Evolutionary conservation across 2,113 vertebrate genomes (phyloP).

Genomic region (Psettodes erumei): DNA sequence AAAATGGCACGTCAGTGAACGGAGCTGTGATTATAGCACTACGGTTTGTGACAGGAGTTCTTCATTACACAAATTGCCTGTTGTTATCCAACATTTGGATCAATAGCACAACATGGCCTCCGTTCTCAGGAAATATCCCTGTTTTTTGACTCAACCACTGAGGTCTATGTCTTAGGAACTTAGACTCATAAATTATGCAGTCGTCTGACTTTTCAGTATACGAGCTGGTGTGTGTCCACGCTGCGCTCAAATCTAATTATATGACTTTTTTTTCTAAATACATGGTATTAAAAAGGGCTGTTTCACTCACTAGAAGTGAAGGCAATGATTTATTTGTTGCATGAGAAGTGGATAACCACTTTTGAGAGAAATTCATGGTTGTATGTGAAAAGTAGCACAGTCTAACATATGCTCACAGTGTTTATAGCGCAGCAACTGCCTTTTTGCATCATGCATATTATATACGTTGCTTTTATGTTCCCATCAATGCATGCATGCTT

Average conservation of each 20-base stretch:
- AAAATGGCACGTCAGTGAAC: constrained; percentile 51
- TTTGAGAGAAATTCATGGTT: constrained; percentile 1
- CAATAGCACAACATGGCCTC: constrained; percentile 41
- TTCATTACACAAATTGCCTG: constrained; percentile 59
- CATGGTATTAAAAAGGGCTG: not conserved
- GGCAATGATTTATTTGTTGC: constrained; percentile 26
- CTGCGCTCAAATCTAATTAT: constrained; percentile 6
- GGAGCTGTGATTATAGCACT: constrained; percentile 41
- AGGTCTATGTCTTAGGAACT: constrained; percentile 28
- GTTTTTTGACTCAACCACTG: constrained; percentile 14
- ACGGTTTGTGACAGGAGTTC: constrained; percentile 34
- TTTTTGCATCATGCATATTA: constrained; percentile 57
- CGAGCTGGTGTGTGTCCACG: constrained; percentile 5
- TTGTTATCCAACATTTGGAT: constrained; percentile 52
- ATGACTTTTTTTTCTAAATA: constrained; percentile 19
- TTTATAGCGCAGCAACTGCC: not conserved
- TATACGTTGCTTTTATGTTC: constrained; percentile 48
- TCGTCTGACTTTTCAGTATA: not conserved
- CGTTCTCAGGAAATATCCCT: constrained; percentile 36
- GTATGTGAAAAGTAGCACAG: not conserved
- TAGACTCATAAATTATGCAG: constrained; percentile 47
- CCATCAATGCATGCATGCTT: constrained; percentile 44
- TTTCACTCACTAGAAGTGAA: not conserved
- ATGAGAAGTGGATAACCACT: not conserved
- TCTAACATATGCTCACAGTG: not conserved